Percentiles rank a stretch among this genome's conserved stretches.
phyloP scores from a whole-genome alignment of 2,113 vertebrate genomes.

The Hemiscyllium ocellatum region DNA sequence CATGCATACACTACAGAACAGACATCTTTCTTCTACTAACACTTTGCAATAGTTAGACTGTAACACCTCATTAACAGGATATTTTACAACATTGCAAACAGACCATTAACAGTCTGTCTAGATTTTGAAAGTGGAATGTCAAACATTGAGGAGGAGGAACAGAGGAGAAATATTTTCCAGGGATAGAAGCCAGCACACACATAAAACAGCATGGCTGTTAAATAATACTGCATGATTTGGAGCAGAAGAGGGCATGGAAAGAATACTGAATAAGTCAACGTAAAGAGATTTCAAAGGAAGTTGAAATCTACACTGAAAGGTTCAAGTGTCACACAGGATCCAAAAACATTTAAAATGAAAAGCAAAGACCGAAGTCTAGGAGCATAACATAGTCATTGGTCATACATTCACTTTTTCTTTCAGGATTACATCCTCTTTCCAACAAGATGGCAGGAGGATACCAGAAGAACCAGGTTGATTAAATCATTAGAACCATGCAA shows the following conservation, averaged over 20 bases:
- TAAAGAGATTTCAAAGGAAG: not conserved
- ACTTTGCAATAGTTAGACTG: not conserved
- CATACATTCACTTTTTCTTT: not conserved
- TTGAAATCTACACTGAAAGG: not conserved
- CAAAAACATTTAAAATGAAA: not conserved
- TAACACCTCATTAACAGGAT: slow-evolving; percentile 25
- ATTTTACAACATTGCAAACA: slow-evolving; percentile 6
- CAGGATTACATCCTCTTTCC: not conserved
- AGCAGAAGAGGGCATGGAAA: not conserved
- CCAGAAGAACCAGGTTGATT: not conserved
- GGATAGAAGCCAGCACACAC: not conserved
- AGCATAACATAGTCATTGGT: not conserved
- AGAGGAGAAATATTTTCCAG: not conserved
- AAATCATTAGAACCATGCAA: not conserved
- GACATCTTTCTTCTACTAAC: not conserved
- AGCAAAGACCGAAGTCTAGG: not conserved
- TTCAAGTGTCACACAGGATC: not conserved
- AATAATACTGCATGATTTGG: not conserved
- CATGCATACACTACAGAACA: not conserved
- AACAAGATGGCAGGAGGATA: not conserved
- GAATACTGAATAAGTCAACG: not conserved
- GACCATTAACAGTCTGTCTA: slow-evolving; percentile 18
- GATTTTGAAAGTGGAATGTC: slow-evolving; percentile 16
- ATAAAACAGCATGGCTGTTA: not conserved
- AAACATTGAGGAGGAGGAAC: slow-evolving; percentile 6